These are phyloP conservation scores for Pristionchus mayeri DNA, from an alignment of 2,888 invertebrate species.

Conservation along the genomic window DNA sequence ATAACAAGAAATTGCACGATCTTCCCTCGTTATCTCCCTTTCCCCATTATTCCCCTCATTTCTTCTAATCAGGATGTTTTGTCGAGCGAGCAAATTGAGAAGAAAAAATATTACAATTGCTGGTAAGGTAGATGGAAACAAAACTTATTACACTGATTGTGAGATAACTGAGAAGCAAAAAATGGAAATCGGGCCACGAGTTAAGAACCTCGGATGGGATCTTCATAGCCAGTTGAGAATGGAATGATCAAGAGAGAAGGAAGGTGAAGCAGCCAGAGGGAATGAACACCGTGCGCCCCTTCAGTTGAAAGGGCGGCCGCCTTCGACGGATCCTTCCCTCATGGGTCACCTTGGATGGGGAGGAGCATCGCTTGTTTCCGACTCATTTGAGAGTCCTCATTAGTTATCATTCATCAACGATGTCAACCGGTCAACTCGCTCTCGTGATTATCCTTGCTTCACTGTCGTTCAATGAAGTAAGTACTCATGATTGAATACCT, in stretches of 20 bases:
- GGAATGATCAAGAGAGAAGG: too few relatives aligned
- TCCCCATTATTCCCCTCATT: not conserved
- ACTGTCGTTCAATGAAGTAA: not conserved
- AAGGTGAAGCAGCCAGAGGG: not conserved
- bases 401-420: not conserved
- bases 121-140: too few relatives aligned
- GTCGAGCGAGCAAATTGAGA: too few relatives aligned
- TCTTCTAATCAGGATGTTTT: too few relatives aligned
- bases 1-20: not conserved
- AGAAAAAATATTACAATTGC: too few relatives aligned
- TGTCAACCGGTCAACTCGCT: not conserved
- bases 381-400: not conserved
- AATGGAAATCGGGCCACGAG: too few relatives aligned
- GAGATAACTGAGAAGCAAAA: too few relatives aligned
- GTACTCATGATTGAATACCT: too few relatives aligned
- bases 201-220: too few relatives aligned
- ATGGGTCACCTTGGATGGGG: not conserved
- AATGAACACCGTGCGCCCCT: not conserved
- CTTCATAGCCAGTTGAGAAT: too few relatives aligned
- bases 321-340: not conserved
- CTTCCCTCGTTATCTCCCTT: not conserved
- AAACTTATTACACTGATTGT: too few relatives aligned
- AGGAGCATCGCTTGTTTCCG: too few relatives aligned
- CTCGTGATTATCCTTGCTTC: not conserved
- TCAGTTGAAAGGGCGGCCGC: not conserved